Evolutionary conservation across 1,140 invertebrate species (phyloP), one percentile per base, ranked within the genome.

Genomic region (Trissolcus basalis): DNA sequence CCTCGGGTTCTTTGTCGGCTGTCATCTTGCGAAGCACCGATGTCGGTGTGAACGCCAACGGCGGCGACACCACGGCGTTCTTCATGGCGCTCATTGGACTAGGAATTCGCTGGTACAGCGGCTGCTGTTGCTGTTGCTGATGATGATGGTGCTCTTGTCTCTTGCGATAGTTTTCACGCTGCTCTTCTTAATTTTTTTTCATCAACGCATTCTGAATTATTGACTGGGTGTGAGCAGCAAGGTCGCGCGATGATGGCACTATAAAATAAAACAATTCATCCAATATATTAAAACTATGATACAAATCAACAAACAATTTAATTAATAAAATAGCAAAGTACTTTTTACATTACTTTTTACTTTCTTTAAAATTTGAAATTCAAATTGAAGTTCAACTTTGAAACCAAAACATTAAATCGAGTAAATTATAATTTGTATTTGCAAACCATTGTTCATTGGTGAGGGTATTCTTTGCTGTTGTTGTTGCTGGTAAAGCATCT

Each of bases 21-120:
- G 95, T 96, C 95, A 97, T 96, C 88, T 97, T 98, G 32, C 96
- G 91, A 80, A 98, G 90, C 35, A 96, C 93, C 44, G 96, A 96
- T 7, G 96, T 97, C 45, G 96, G 96, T 2, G 95, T 97, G 86
- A 97, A 97, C 3, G 95, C 93, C 59, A 94, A 89, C 5, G 92
- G 92, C 35, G 93, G 93, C 7, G 92, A 90, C 41, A 86, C 87
- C 70, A 85, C 71, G 4, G 84, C 85, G 59, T 88, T 86, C 73
- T 89, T 89, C 7, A 84, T 82, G 4, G 83, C 83, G 35, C 83
- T 86, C 11, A 89, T 79, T 35, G 88, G 88, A 78, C 89, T 87
- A 58, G 85, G 82, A 3, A 82, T 76, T 61, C 80, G 83, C 41
- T 83, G 82, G 7, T 86, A 84, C 27, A 80, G 49, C 36, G 9